Conservation (phyloP, 2,113 vertebrate species). For the Gadus chalcogrammus region DNA sequence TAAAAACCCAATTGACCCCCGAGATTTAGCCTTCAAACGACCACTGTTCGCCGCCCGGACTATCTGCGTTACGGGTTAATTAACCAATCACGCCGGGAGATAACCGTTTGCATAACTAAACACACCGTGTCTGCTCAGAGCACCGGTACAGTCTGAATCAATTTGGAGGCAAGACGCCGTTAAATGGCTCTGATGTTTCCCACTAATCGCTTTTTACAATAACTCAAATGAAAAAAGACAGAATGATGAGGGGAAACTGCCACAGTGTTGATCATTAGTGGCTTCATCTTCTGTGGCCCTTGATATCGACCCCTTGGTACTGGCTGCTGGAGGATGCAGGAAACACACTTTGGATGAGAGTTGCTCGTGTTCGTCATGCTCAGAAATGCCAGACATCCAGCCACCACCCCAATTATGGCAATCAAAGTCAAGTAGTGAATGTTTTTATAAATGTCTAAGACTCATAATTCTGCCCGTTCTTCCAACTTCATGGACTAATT, state of each 20-base stretch:
- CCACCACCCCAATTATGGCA: no score
- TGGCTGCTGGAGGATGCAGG: no score
- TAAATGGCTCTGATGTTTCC: slow-evolving; percentile 69
- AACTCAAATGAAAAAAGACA: slow-evolving; percentile 37
- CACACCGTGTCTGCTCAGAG: slow-evolving; percentile 67
- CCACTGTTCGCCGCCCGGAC: slow-evolving; percentile 56
- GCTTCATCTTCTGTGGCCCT: slow-evolving; percentile 32
- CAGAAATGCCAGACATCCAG: no score
- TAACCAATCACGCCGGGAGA: slow-evolving; percentile 74
- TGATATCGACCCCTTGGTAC: slow-evolving; percentile 45
- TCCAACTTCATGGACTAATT: no score
- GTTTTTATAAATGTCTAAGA: no score
- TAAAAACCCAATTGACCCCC: slow-evolving; percentile 75
- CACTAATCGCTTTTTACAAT: slow-evolving; percentile 70
- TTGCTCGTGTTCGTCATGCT: no score
- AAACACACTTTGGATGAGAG: no score
- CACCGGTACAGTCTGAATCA: slow-evolving; percentile 68
- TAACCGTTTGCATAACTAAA: slow-evolving; percentile 77
- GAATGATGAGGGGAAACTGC: slow-evolving; percentile 42
- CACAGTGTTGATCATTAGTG: slow-evolving; percentile 50
- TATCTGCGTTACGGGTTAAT: slow-evolving; percentile 73
- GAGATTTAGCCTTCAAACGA: slow-evolving; percentile 65
- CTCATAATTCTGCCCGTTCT: no score
- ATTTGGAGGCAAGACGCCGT: slow-evolving; percentile 69
- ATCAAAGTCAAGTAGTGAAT: no score